Evolutionary conservation across 2,888 invertebrate genomes (phyloP), one percentile per base, ranked within the genome.

Genomic region (Nemurella pictetii): DNA sequence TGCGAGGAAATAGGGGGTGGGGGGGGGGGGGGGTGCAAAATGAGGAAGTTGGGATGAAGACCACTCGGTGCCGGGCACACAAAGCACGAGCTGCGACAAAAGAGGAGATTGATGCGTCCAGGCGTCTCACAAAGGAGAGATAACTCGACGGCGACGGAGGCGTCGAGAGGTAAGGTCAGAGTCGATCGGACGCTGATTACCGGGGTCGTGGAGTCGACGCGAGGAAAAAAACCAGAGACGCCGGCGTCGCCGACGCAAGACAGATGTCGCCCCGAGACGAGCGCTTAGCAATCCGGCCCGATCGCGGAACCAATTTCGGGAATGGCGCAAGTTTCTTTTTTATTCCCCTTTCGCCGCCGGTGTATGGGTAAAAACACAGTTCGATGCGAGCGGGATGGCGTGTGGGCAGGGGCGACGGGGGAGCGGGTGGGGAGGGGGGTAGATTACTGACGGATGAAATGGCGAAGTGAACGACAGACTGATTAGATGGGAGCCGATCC

Each of bases 371-470:
- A 78, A 78, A 75, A 28, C 27, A 75, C 27, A 75, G 26, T 25
- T 75, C 28, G 75, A 28, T 9, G 7, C 15, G 7, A 7, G 55
- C 9, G 55, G 55, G 15, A 36, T 36, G 15, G 36, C 36, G 36
- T 7, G 7, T 36, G 15, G 36, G 15, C 36, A 7, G 36, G 36
- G 28, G 75, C 75, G 28, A 75, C 28, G 27, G 26, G 5, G 5
- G 9, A n/a, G n/a, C 25, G 75, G 75, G 7, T 75, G 28, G 26
- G 26, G 75, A 28, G 12, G 26, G 36, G 27, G 15, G 77, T 4
- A 35, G 55, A 82, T 82, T 82, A 82, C 55, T 82, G 82, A 28
- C 82, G 72, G 72, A 55, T 81, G 80, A 81, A 35, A 81, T 81
- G 80, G n/a, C n/a, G 9, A 80, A 80, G 26, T 80, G 80, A 80